Evolutionary conservation across 2,113 vertebrate genomes (phyloP).

Genomic region (Sturnus vulgaris): DNA sequence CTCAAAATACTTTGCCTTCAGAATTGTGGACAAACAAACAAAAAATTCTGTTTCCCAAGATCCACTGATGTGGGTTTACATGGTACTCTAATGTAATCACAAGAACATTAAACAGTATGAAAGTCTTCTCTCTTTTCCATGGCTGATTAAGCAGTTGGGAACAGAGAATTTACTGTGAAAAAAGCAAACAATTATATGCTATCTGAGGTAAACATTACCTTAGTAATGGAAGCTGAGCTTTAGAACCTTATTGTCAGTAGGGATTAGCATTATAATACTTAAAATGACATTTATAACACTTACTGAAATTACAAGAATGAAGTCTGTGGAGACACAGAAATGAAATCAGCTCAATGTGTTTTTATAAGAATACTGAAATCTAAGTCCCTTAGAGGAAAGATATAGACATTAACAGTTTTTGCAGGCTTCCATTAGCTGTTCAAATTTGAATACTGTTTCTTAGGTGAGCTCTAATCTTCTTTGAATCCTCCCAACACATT

Average conservation of each 20-base stretch:
- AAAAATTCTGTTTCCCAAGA: constrained; percentile 3
- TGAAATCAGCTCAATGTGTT: constrained; percentile 84
- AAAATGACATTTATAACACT: constrained; percentile 92
- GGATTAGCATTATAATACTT: constrained; percentile 86
- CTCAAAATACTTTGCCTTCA: constrained; percentile 34
- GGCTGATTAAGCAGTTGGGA: constrained; percentile 88
- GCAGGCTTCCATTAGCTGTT: constrained; percentile 83
- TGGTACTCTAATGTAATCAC: constrained; percentile 58
- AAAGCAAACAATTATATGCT: constrained; percentile 84
- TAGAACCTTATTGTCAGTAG: constrained; percentile 86
- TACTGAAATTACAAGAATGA: constrained; percentile 84
- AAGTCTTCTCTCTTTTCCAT: constrained; percentile 77
- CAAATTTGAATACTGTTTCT: constrained; percentile 84
- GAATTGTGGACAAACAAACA: constrained; percentile 33
- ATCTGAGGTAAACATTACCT: constrained; percentile 93
- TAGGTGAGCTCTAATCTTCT: constrained; percentile 86
- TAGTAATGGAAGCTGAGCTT: constrained; percentile 83
- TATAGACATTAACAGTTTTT: constrained; percentile 81
- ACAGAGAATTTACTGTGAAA: constrained; percentile 77
- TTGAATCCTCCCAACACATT: constrained; percentile 82
- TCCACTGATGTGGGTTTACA: constrained; percentile 35
- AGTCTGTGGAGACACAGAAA: constrained; percentile 79
- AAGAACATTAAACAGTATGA: constrained; percentile 63
- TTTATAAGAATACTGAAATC: constrained; percentile 85
- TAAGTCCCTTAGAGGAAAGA: constrained; percentile 78